These are phyloP conservation scores for Elgonia sp. DNA, from an alignment of 2,888 invertebrate genomes.

Conservation along the genomic window DNA sequence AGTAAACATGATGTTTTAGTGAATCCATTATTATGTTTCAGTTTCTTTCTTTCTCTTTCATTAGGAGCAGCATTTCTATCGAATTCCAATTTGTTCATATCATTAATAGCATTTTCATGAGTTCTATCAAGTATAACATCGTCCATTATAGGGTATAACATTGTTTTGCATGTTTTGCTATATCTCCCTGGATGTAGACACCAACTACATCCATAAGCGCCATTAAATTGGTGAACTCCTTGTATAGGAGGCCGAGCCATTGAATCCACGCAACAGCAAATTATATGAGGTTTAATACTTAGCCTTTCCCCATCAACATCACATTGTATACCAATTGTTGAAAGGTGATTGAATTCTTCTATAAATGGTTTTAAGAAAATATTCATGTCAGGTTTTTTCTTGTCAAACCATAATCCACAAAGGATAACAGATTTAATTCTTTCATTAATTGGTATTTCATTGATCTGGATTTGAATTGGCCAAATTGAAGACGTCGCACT, in stretches of 20 bases:
- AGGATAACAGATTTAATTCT: conserved; percentile 12
- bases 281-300: conserved; percentile 34
- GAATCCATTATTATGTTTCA: conserved; percentile 36
- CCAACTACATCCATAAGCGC: conserved; percentile 41
- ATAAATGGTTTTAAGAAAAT: conserved; percentile 53
- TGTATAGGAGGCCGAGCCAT: conserved; percentile 36
- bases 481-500: conserved; percentile 54
- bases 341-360: conserved; percentile 49
- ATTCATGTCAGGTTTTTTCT: conserved; percentile 26
- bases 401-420: conserved; percentile 42
- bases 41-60: neutral
- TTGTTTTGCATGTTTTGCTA: neutral
- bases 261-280: conserved; percentile 39
- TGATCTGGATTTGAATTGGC: conserved; percentile 41
- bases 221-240: conserved; percentile 23
- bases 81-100: no score
- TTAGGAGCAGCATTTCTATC: neutral
- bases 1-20: conserved; percentile 40
- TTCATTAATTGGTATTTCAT: conserved; percentile 57
- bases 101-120: conserved; percentile 7
- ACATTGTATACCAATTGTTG: conserved; percentile 42
- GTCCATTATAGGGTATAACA: neutral
- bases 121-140: neutral
- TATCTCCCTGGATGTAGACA: conserved; percentile 29
- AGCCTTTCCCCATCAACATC: conserved; percentile 38